These are phyloP conservation scores for Lagenorhynchus albirostris DNA, from an alignment of 2,113 vertebrate genomes.

Conservation along the genomic window DNA sequence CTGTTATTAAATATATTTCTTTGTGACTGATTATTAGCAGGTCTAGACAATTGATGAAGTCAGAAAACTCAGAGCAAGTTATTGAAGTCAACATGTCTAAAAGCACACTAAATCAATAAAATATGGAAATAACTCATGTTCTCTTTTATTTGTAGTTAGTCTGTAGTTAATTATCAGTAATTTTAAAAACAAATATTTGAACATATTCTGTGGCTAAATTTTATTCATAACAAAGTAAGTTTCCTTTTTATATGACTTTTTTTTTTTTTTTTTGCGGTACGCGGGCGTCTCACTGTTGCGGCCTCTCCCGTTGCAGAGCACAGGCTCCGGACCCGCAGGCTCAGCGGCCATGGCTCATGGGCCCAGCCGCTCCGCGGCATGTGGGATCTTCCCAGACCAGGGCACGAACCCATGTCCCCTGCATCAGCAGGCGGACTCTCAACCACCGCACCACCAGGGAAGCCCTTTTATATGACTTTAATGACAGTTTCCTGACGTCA, in stretches of 20 bases:
- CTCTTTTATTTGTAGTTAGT: neutral
- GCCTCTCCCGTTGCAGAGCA: no score
- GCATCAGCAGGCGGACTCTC: no score
- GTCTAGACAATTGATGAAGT: neutral
- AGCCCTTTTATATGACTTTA: neutral
- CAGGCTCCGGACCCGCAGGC: no score
- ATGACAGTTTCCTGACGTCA: neutral
- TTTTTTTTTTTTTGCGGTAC: no score
- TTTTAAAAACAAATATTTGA: neutral
- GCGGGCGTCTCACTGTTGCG: no score
- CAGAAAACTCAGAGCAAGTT: neutral
- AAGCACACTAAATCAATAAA: neutral
- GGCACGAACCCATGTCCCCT: no score
- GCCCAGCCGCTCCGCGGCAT: no score
- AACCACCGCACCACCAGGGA: no score
- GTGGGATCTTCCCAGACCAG: no score
- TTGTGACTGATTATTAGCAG: neutral
- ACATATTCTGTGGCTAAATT: constrained; percentile 1
- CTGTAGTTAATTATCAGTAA: neutral
- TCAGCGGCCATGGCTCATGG: no score
- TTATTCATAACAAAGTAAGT: neutral
- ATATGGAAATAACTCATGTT: neutral
- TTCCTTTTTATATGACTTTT: neutral
- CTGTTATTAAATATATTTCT: neutral
- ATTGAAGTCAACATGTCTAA: neutral